phyloP scores from a whole-genome alignment of 2,888 invertebrate species.

The Sialis lutaria region DNA sequence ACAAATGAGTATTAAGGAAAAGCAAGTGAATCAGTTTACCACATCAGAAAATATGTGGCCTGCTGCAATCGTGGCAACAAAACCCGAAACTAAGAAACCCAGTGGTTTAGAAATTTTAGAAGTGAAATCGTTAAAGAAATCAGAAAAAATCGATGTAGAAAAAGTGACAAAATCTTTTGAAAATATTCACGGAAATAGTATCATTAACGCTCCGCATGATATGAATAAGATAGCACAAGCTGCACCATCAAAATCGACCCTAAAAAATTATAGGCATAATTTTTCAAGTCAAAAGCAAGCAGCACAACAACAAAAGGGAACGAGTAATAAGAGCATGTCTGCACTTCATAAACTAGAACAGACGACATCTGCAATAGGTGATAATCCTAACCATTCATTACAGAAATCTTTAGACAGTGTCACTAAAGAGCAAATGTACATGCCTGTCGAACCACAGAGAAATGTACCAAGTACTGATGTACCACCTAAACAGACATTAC shows the following conservation, averaged over 20 bases:
- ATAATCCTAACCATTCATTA: constrained; percentile 18
- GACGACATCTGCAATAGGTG: constrained; percentile 20
- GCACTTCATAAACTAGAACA: constrained; percentile 22
- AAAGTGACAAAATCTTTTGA: not conserved
- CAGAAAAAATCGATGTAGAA: constrained; percentile 2
- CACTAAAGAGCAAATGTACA: not conserved
- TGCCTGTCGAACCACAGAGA: not conserved
- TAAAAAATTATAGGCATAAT: constrained; percentile 12
- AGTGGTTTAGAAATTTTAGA: constrained; percentile 2
- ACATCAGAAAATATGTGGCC: too few species aligned
- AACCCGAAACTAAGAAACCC: not conserved
- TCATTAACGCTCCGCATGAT: not conserved
- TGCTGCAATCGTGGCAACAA: too few species aligned
- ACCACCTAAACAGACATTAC: constrained; percentile 1
- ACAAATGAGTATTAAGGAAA: too few species aligned
- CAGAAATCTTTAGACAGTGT: constrained; percentile 3
- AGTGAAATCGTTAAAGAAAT: constrained; percentile 4
- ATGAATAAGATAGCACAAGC: constrained; percentile 1
- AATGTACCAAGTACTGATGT: not conserved
- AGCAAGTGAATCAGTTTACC: too few species aligned
- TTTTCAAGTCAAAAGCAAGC: constrained; percentile 9
- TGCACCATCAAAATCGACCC: constrained; percentile 6
- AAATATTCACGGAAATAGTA: not conserved
- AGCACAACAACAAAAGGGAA: constrained; percentile 1
- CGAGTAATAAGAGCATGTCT: constrained; percentile 12